Base-by-base conservation (phyloP, 2,888 invertebrate species). In the Pristionchus japonicus region DNA sequence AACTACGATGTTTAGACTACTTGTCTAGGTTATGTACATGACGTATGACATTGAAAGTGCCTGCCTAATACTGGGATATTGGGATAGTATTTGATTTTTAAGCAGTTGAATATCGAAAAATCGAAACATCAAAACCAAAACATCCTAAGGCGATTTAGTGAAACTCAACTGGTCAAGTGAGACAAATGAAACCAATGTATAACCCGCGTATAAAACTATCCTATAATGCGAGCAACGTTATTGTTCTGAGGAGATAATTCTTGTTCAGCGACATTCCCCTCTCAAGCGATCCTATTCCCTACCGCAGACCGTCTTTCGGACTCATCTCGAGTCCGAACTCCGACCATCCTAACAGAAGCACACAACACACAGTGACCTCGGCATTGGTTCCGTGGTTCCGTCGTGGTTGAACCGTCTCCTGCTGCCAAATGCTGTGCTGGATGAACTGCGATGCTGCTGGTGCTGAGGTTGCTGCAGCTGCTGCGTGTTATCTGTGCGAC, bases 401-500 rank as follows among this genome's bases (percentile, higher is more conserved):
- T 77, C 77, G 17, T 77, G 40, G 34, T 34, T 70, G 70, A 20
- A 20, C 11, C 17, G 67, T 34, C 74, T 74, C 40, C 70, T 34
- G 34, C 70, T 40, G 13, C 77, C 23, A 27, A 9, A 40, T 9
- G 13, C 77, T 11, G 77, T 77, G 77, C 70, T 74, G 40, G 70
- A 74, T 40, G 70, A 74, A 40, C 77, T 77, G 17, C 77, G 77
- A 70, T 70, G 70, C 3, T 77, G 77, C 27, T 43, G 77, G 37
- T 70, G 70, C 3, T 77, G 77, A 13, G n/a, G 43, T 43, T 77
- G 43, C 27, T 40, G 77, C 77, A n/a, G 77, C 77, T n/a, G 77
- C 43, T 77, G 77, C 77, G 43, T 74, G 74, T 74, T 74, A 74
- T 74, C 74, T 31, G 74, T 74, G 74, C 74, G 37, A 74, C 74